These are phyloP conservation scores for Patella pellucida DNA, from an alignment of 2,888 invertebrate species.

Conservation along the genomic window DNA sequence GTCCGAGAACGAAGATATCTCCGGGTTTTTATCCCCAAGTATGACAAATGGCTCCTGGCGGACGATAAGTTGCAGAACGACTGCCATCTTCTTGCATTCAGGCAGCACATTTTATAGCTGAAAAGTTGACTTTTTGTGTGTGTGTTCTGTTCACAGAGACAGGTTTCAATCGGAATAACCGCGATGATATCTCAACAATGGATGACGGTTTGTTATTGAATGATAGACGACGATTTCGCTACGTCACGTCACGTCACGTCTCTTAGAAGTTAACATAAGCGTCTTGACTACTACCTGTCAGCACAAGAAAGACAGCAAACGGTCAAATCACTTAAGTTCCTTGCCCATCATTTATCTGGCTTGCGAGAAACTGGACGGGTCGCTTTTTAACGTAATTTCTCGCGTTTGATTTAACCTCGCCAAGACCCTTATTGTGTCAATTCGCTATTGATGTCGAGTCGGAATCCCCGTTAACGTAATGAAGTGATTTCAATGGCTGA, in stretches of 20 bases:
- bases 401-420: not conserved
- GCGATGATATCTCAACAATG: too few relatives aligned
- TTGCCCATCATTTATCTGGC: not conserved
- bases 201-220: not conserved
- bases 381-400: conserved; percentile 6
- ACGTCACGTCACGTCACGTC: too few relatives aligned
- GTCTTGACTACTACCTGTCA: not conserved
- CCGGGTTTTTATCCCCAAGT: too few relatives aligned
- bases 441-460: conserved; percentile 7
- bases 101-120: too few relatives aligned
- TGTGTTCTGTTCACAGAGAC: too few relatives aligned
- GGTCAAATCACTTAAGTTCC: too few relatives aligned
- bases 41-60: conserved; percentile 2
- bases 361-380: not conserved
- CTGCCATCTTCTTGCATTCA: too few relatives aligned
- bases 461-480: not conserved
- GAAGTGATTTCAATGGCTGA: not conserved
- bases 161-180: too few relatives aligned
- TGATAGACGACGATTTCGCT: too few relatives aligned
- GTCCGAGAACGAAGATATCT: too few relatives aligned
- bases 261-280: not conserved
- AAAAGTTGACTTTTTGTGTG: too few relatives aligned
- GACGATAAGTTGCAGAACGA: not conserved
- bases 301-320: too few relatives aligned
- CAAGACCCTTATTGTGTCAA: conserved; percentile 8